A percentile compares a stretch with the other conserved stretches of the same genome.
Evolutionary conservation across 2,113 vertebrate genomes (phyloP).

Genomic region (Morone chrysops): DNA sequence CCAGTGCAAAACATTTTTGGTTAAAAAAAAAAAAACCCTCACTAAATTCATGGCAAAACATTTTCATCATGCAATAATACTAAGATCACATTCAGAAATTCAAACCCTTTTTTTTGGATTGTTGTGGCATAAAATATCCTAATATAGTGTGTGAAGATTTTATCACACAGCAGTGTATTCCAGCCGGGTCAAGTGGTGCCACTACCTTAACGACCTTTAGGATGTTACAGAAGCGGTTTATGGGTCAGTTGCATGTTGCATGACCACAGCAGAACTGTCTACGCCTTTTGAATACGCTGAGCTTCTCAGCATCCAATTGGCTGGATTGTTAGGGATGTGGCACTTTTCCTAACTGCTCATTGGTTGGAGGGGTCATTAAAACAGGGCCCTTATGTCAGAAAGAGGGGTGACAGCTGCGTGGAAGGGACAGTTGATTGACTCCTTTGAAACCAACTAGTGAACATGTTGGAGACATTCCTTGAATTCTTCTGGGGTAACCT

Average conservation of each 20-base stretch:
- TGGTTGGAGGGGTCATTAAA: constrained; percentile 39
- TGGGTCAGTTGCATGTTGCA: neutral
- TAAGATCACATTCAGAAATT: too few species aligned
- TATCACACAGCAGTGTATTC: neutral
- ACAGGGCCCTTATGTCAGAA: constrained; percentile 5
- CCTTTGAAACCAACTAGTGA: neutral
- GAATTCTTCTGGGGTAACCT: constrained; percentile 15
- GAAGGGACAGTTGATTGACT: neutral
- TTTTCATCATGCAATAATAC: too few species aligned
- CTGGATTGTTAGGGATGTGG: constrained; percentile 35
- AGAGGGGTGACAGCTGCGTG: constrained; percentile 35
- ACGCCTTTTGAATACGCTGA: neutral
- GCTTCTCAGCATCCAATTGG: constrained; percentile 6
- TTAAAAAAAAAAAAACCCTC: too few species aligned
- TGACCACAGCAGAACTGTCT: neutral
- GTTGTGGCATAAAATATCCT: too few species aligned
- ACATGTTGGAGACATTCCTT: constrained; percentile 25
- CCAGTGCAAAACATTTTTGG: too few species aligned
- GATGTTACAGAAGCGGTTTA: too few species aligned
- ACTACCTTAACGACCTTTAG: neutral
- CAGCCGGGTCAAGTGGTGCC: neutral
- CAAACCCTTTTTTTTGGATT: too few species aligned
- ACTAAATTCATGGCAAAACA: too few species aligned
- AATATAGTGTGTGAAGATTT: neutral
- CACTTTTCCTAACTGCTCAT: constrained; percentile 24